These are phyloP conservation scores for Ctenoplectra terminalis DNA, from an alignment of 1,140 invertebrate species.

Conservation along the genomic window DNA sequence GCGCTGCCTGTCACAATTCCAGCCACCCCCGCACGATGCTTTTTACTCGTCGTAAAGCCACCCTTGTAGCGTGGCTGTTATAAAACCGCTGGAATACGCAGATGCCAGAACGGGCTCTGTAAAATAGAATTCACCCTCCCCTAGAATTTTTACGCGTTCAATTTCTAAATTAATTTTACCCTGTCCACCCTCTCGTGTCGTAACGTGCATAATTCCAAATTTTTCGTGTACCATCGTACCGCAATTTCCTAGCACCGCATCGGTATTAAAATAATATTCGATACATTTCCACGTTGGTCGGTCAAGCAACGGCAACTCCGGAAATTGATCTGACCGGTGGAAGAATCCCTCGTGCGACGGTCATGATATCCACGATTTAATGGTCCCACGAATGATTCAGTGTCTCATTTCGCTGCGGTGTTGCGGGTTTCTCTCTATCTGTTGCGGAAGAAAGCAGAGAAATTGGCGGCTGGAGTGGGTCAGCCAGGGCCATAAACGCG, in stretches of 20 bases:
- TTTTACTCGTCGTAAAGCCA: constrained; percentile 67
- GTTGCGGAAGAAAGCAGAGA: constrained; percentile 50
- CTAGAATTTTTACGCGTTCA: not conserved
- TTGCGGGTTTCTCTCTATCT: not conserved
- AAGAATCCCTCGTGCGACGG: not conserved
- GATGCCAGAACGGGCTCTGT: constrained; percentile 22
- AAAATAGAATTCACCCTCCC: constrained; percentile 1
- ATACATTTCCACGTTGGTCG: not conserved
- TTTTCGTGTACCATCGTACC: too few species aligned
- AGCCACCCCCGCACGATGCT: constrained; percentile 39
- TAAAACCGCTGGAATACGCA: constrained; percentile 54
- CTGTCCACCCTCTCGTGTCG: not conserved
- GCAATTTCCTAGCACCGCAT: too few species aligned
- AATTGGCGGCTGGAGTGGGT: constrained; percentile 41
- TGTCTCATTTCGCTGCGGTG: constrained; percentile 12
- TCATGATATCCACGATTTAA: constrained; percentile 57
- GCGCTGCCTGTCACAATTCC: constrained; percentile 55
- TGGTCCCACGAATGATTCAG: constrained; percentile 56
- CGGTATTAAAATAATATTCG: too few species aligned
- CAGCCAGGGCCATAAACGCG: constrained; percentile 72
- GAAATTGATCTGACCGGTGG: constrained; percentile 32
- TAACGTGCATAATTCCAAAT: not conserved
- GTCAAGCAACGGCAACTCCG: not conserved
- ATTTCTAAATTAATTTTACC: constrained; percentile 52
- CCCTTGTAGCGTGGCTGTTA: constrained; percentile 55